Evolutionary conservation across 1,140 invertebrate genomes (phyloP).

Genomic region (Scaptodrosophila lebanonensis): DNA sequence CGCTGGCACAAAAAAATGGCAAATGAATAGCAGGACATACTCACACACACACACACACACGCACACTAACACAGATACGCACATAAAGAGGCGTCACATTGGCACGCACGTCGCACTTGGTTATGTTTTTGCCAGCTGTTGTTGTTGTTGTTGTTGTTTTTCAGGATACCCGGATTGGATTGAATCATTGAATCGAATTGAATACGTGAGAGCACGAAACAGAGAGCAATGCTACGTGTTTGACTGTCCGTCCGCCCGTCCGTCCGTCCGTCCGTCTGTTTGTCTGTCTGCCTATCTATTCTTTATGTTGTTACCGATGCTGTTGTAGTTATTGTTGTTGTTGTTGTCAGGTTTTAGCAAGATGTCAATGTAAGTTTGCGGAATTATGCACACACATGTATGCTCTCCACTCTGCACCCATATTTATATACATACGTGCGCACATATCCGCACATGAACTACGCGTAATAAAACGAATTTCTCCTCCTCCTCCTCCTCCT

Average conservation of each 20-base stretch:
- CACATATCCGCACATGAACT: too few species aligned
- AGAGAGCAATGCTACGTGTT: conserved; percentile 37
- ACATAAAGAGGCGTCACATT: not conserved
- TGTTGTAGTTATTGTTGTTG: conserved; percentile 4
- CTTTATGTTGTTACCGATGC: conserved; percentile 17
- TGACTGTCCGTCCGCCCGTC: not conserved
- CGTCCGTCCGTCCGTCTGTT: conserved; percentile 4
- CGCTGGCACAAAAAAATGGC: conserved; percentile 28
- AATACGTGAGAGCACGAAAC: conserved; percentile 67
- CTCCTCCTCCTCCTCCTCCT: too few species aligned
- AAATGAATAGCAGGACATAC: conserved; percentile 42
- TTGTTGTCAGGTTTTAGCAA: conserved; percentile 57
- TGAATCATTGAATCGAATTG: conserved; percentile 75
- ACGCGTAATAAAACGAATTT: too few species aligned
- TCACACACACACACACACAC: conserved; percentile 8
- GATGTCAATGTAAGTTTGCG: conserved; percentile 60
- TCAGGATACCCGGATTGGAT: conserved; percentile 43
- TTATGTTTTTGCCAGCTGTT: conserved; percentile 13
- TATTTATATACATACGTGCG: conserved; percentile 19
- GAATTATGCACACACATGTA: conserved; percentile 58
- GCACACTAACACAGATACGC: conserved; percentile 1
- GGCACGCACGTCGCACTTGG: too few species aligned
- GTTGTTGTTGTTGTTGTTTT: conserved; percentile 36
- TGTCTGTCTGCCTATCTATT: conserved; percentile 24
- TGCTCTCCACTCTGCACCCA: conserved; percentile 63